phyloP scores from a whole-genome alignment of 2,888 invertebrate genomes.

The Amphimallon solstitiale region DNA sequence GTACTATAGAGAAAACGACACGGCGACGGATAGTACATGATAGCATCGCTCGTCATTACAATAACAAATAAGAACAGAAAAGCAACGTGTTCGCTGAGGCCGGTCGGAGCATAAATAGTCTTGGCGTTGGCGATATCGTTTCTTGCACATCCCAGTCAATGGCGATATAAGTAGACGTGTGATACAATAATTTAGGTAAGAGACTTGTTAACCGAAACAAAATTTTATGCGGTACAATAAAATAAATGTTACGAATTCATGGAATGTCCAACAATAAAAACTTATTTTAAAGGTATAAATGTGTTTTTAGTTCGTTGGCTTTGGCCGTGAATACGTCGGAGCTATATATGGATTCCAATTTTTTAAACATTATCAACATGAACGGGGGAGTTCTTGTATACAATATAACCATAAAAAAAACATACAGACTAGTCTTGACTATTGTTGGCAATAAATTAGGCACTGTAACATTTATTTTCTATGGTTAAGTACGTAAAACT shows the following conservation, averaged over 20 bases:
- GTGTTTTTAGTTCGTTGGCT: neutral
- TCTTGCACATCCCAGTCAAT: conserved; percentile 34
- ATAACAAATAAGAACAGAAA: conserved; percentile 64
- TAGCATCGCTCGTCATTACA: conserved; percentile 63
- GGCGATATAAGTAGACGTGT: conserved; percentile 19
- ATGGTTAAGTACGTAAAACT: too few relatives aligned
- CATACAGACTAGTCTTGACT: too few relatives aligned
- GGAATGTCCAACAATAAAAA: conserved; percentile 3
- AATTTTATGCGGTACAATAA: conserved; percentile 31
- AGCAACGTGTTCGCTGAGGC: conserved; percentile 54
- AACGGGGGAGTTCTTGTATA: too few relatives aligned
- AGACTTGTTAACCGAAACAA: conserved; percentile 35
- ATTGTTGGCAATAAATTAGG: too few relatives aligned
- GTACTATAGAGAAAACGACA: conserved; percentile 56
- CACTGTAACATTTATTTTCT: too few relatives aligned
- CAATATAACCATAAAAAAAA: too few relatives aligned
- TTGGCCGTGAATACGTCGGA: neutral
- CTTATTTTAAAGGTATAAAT: neutral
- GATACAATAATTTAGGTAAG: conserved; percentile 36
- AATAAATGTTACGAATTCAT: conserved; percentile 21
- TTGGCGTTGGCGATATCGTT: conserved; percentile 48
- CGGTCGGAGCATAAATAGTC: conserved; percentile 58
- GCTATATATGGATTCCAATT: neutral
- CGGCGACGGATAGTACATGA: conserved; percentile 60
- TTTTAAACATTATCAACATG: too few relatives aligned